Evolutionary conservation across 2,888 invertebrate species (phyloP), one percentile per base, ranked within the genome.

Genomic region (Rhagonycha fulva): DNA sequence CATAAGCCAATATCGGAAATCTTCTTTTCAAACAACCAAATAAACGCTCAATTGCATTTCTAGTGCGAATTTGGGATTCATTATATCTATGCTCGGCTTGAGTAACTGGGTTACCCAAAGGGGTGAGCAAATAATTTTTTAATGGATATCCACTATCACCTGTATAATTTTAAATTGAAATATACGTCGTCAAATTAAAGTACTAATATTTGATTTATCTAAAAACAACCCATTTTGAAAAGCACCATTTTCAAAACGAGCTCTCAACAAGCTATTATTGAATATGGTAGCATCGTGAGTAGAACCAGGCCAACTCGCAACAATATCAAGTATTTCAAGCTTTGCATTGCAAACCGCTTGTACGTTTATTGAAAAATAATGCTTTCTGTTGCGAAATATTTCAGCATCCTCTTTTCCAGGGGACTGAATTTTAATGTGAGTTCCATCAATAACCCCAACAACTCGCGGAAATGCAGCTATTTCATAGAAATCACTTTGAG

Each of bases 361-460:
- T 9, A 72, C 60, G 24, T 72, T 72, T 24, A 68, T 10, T n/a
- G 72, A 82, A 80, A 82, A 82, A 66, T 74, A 77, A 10, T 77
- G 76, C 74, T 83, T 81, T 60, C 81, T n/a, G n/a, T n/a, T n/a
- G n/a, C n/a, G n/a, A n/a, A n/a, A n/a, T n/a, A n/a, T n/a, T n/a
- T n/a, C n/a, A 70, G 71, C 82, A 81, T 63, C 30, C n/a, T 80
- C 78, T 10, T 80, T 81, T 24, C 82, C 82, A 63, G 80, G 79
- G 19, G 81, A 82, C 30, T 80, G 79, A 67, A 83, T 78, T 78
- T 71, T 77, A 9, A 84, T 69, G 28, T 83, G 82, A 2, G 82
- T 83, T 60, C 82, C 82, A 77, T 83, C 83, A 9, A 82, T 73
- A 12, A 78, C 80, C 14, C 82, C 82, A 10, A 84, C 69, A n/a